Evolutionary conservation across 2,797 vertebrate species (phyloP).

Genomic region (Molossus molossus): DNA sequence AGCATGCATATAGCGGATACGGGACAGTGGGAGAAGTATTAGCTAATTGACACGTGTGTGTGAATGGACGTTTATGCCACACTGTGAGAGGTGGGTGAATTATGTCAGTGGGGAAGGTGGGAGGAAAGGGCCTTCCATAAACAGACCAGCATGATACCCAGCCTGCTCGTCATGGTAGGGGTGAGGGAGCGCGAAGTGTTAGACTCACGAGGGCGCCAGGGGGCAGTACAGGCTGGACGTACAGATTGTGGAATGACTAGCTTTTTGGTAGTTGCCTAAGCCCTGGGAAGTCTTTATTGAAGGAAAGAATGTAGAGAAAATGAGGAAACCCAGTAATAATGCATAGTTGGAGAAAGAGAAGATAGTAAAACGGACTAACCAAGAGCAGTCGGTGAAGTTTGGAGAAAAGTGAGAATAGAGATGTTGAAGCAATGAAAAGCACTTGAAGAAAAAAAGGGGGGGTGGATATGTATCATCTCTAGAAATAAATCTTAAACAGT

Average conservation of each 20-base stretch:
- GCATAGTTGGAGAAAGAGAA: neutral
- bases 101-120: neutral
- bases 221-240: neutral
- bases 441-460: neutral
- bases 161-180: neutral
- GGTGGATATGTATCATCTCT: neutral
- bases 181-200: neutral
- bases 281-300: neutral
- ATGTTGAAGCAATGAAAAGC: neutral
- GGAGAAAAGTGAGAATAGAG: neutral
- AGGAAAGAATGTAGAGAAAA: slow-evolving; percentile 1
- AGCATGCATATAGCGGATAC: neutral
- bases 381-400: neutral
- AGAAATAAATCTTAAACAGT: neutral
- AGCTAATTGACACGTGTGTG: neutral
- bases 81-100: neutral
- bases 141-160: neutral
- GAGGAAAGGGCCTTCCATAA: neutral
- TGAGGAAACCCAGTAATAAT: neutral
- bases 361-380: neutral
- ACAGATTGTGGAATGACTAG: neutral
- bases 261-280: slow-evolving; percentile 7
- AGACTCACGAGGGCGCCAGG: neutral
- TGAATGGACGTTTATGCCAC: neutral
- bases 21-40: neutral